Evolutionary conservation across 2,113 vertebrate species (phyloP).

Genomic region (Poeciliopsis prolifica): DNA sequence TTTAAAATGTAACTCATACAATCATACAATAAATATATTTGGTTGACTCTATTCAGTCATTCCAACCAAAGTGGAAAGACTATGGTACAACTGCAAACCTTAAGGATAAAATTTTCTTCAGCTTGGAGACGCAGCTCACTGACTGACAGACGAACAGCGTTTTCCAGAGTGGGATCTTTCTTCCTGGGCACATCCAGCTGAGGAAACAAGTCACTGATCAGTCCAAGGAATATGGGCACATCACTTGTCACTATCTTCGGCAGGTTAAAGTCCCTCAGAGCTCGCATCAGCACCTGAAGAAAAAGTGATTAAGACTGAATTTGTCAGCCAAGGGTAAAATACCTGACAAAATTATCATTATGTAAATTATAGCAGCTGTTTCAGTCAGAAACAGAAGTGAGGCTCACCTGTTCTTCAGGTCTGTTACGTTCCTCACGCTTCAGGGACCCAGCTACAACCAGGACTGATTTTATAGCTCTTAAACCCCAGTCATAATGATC

Average conservation of each 20-base stretch:
- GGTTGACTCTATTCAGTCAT: not conserved
- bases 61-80: not conserved
- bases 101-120: constrained; percentile 89
- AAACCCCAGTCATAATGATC: constrained; percentile 82
- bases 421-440: constrained; percentile 80
- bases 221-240: constrained; percentile 82
- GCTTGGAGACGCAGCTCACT: constrained; percentile 83
- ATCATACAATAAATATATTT: not conserved
- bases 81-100: constrained; percentile 69
- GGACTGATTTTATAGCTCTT: constrained; percentile 81
- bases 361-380: not conserved
- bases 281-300: constrained; percentile 79
- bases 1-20: not conserved
- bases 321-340: not conserved
- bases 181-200: constrained; percentile 82
- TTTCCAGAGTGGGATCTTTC: constrained; percentile 82
- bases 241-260: constrained; percentile 83
- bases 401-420: constrained; percentile 80
- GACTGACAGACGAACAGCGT: constrained; percentile 81
- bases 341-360: not conserved
- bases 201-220: constrained; percentile 83
- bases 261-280: constrained; percentile 86
- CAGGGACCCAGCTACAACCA: constrained; percentile 80
- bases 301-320: not conserved
- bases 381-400: not conserved